Base-by-base conservation (phyloP, 2,113 vertebrate genomes). In the Cinclus mexicanus region DNA sequence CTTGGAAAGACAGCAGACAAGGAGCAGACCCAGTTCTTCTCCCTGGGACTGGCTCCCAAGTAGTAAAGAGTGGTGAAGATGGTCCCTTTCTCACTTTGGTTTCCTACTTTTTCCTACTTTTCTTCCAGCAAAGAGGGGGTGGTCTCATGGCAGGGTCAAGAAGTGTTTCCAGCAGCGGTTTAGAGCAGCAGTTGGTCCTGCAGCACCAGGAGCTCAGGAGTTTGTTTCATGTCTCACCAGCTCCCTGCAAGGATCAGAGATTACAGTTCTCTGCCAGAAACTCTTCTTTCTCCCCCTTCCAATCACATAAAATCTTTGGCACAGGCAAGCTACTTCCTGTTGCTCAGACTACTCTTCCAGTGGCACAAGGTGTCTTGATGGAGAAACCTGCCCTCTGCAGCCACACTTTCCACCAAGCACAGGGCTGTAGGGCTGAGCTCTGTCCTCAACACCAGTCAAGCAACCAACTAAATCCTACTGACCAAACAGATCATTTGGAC, bases 201-300 rank as follows among this genome's bases (percentile, higher is more conserved):
- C n/a, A 56, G 75, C 28, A 74, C 75, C 92, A 96, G 41, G 60
- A 67, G 25, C 65, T 97, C 91, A 77, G 64, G 89, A 65, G 56
- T 87, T 14, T 60, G 97, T 92, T 89, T 97, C 96, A 0, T 0
- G 94, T 71, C 25, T 89, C 79, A 28, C 10, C 25, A 21, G 64
- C 81, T 46, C 94, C 97, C 98, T 98, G 94, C 22, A 95, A 91
- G 67, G 68, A 93, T 50, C 52, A 89, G 47, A 92, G 44, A 60
- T 82, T 44, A 88, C 31, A 46, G 53, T 41, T 68, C 71, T 76
- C 80, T 56, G 69, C 16, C 39, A 87, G 33, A 81, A 74, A 60
- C 37, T n/a, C 33, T 69, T 53, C 42, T 37, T 79, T 64, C 65
- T 72, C n/a, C 47, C 22, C 11, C 3, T 78, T 74, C 59, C 71